Base-by-base conservation (phyloP, 2,113 vertebrate genomes). In the Pimephales promelas region DNA sequence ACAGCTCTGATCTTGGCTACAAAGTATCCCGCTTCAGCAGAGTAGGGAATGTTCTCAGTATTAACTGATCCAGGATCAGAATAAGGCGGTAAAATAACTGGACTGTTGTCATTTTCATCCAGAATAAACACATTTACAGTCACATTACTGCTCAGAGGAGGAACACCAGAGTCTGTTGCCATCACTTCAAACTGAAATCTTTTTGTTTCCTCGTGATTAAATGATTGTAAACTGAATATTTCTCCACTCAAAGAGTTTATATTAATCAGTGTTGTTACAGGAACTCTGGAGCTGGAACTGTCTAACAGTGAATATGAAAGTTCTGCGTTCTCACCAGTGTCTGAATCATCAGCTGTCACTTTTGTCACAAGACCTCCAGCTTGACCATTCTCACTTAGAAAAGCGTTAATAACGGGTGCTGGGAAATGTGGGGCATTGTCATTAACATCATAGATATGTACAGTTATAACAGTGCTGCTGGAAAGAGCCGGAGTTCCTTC, bases 101-200 rank as follows among this genome's bases (percentile, higher is more conserved):
- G 83, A 31, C 91, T 90, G 22, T 95, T 96, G 90, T 95, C 95
- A 49, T 96, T 96, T 88, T 91, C 92, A 52, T 86, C 82, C 36
- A 83, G 75, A 10, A 87, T 76, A 76, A 82, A 84, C 13, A 84
- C 26, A 10, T 85, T 87, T 54, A 87, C 74, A 14, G n/a, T 62
- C 0, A 56, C 89, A 82, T 90, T 92, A 0, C 75, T 89, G 7
- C 76, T 66, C 26, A 85, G 66, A 36, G 83, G 74, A 16, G 83
- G 79, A 34, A 79, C 34, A 28, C 86, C 80, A 59, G 61, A 66
- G 68, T 85, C 84, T 26, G 71, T 86, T 0, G 81, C 84, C 56
- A 61, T 54, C 14, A 87, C 80, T 5, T 79, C 6, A 47, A 87
- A 84, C 45, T 86, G 81, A 20, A 86, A 71, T 13, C 57, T 61